Percentiles rank a stretch among this genome's conserved stretches.
Conservation (phyloP, 2,888 invertebrate species). For the Tetranychus truncatus region DNA sequence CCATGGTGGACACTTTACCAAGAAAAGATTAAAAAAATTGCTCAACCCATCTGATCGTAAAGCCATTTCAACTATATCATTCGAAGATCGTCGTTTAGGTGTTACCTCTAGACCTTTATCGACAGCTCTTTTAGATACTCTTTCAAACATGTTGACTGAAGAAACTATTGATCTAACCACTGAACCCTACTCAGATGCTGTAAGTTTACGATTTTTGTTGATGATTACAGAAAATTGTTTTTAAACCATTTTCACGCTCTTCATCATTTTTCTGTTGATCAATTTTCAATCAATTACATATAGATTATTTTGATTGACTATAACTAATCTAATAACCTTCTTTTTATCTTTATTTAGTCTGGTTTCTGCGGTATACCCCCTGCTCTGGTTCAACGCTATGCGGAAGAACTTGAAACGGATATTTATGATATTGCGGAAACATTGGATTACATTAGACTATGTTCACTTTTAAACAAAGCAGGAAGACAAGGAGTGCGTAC, state of each 20-base stretch:
- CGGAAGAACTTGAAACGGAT: slow-evolving; percentile 32
- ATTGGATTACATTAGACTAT: slow-evolving; percentile 32
- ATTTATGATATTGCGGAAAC: slow-evolving; percentile 31
- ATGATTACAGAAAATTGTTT: neutral
- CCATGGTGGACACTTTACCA: neutral
- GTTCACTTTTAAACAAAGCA: slow-evolving; percentile 29
- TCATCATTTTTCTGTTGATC: neutral
- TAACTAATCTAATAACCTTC: neutral
- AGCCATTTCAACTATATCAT: neutral
- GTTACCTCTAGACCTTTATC: slow-evolving; percentile 21
- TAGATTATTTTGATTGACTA: neutral
- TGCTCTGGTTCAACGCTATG: slow-evolving; percentile 33
- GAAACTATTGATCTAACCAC: slow-evolving; percentile 32
- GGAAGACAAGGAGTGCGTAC: slow-evolving; percentile 30
- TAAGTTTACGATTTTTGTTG: slow-evolving; percentile 20
- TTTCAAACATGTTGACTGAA: slow-evolving; percentile 30
- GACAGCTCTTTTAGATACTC: slow-evolving; percentile 21
- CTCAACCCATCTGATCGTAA: slow-evolving; percentile 2
- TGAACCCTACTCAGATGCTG: slow-evolving; percentile 32
- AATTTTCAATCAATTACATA: neutral
- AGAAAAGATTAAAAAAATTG: slow-evolving; percentile 4
- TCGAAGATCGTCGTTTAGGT: neutral
- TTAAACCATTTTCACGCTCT: neutral
- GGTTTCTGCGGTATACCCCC: slow-evolving; percentile 34
- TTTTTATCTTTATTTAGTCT: slow-evolving; percentile 28